These are phyloP conservation scores for Neomicropteryx cornuta DNA, from an alignment of 1,140 invertebrate species.

Conservation along the genomic window DNA sequence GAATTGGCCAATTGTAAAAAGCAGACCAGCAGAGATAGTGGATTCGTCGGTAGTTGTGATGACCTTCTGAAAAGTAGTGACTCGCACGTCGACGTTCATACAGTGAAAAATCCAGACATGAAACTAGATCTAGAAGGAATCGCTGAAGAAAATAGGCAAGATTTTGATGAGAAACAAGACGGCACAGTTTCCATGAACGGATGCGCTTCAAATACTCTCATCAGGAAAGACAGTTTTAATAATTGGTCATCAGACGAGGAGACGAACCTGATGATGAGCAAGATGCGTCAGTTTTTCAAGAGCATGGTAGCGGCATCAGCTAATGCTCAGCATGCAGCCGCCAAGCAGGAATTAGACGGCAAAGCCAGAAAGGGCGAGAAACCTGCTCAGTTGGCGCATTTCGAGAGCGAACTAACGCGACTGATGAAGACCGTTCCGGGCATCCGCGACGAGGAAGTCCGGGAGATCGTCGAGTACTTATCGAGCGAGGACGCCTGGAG, in stretches of 20 bases:
- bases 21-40: conserved; percentile 74
- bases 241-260: conserved; percentile 90
- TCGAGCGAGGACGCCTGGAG: conserved; percentile 88
- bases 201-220: conserved; percentile 44
- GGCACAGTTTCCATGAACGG: conserved; percentile 27
- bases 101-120: conserved; percentile 37
- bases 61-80: conserved; percentile 61
- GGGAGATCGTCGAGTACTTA: conserved; percentile 83
- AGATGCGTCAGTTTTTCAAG: conserved; percentile 85
- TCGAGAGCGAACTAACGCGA: conserved; percentile 78
- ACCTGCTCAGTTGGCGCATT: conserved; percentile 74
- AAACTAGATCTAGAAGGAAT: conserved; percentile 46
- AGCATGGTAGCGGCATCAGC: conserved; percentile 64
- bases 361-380: conserved; percentile 51
- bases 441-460: conserved; percentile 78
- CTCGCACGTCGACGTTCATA: conserved; percentile 30
- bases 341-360: conserved; percentile 39
- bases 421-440: conserved; percentile 88
- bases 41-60: conserved; percentile 80
- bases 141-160: conserved; percentile 37
- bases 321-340: conserved; percentile 45
- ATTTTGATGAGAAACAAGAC: conserved; percentile 29
- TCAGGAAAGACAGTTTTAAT: conserved; percentile 80
- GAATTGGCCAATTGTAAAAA: conserved; percentile 46
- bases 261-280: conserved; percentile 90